Evolutionary conservation across 2,113 vertebrate genomes (phyloP).

Genomic region (Isurus oxyrinchus): DNA sequence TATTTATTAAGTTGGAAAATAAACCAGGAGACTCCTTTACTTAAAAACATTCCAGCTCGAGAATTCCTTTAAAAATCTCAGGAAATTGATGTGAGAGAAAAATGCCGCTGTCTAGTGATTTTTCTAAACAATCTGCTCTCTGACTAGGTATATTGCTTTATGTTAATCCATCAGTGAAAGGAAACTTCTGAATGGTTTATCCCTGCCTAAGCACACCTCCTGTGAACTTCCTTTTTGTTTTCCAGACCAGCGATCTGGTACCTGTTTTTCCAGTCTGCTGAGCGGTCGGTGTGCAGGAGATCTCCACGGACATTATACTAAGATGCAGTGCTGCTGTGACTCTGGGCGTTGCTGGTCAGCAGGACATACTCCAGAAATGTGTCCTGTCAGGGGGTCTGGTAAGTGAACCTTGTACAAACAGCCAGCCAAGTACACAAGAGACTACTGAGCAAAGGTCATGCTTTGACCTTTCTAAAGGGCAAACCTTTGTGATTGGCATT

Average conservation of each 20-base stretch:
- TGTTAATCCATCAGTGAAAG: background rate
- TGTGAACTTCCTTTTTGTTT: background rate
- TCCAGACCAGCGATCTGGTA: conserved; percentile 83
- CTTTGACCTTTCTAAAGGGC: background rate
- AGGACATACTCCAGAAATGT: conserved; percentile 83
- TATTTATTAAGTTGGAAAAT: background rate
- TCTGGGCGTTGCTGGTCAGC: conserved; percentile 87
- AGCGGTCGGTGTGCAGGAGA: conserved; percentile 84
- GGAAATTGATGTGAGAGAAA: background rate
- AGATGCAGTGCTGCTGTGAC: conserved; percentile 92
- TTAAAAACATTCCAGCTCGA: background rate
- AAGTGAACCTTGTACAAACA: conserved; percentile 45
- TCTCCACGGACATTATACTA: conserved; percentile 76
- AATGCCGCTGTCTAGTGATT: background rate
- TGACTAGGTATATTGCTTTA: background rate
- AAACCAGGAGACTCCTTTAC: background rate
- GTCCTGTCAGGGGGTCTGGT: conserved; percentile 86
- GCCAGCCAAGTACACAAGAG: background rate
- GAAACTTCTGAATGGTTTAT: background rate
- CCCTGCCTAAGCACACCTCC: background rate
- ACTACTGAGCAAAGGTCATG: background rate
- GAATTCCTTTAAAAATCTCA: background rate
- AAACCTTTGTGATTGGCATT: background rate
- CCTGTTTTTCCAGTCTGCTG: conserved; percentile 80
- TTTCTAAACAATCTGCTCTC: background rate